These are phyloP conservation scores for Todus mexicanus DNA, from an alignment of 2,797 vertebrate species.

Conservation along the genomic window DNA sequence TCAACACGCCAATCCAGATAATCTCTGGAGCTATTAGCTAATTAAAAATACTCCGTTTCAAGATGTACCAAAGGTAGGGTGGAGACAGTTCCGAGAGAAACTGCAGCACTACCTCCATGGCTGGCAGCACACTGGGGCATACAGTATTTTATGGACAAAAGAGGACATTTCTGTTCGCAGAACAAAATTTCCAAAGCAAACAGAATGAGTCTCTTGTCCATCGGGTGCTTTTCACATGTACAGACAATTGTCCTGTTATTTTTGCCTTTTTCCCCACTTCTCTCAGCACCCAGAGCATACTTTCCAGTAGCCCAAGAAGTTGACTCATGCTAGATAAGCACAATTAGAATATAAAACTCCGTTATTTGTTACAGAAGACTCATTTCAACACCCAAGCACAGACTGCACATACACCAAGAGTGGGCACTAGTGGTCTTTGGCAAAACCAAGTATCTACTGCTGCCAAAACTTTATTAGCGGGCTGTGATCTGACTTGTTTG, in stretches of 20 bases:
- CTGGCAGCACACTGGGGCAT: not conserved
- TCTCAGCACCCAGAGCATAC: accelerated
- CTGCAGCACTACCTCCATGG: not conserved
- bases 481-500: not conserved
- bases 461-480: not conserved
- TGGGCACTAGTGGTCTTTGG: not conserved
- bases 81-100: not conserved
- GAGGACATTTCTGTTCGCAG: not conserved
- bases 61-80: not conserved
- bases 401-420: accelerated
- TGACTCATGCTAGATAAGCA: not conserved
- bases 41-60: not conserved
- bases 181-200: not conserved
- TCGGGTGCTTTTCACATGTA: accelerated
- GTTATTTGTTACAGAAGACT: not conserved
- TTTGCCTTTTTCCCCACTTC: not conserved
- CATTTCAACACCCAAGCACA: not conserved
- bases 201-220: not conserved
- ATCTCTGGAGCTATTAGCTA: not conserved
- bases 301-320: not conserved
- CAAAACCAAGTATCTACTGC: not conserved
- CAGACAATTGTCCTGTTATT: not conserved
- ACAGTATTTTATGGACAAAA: not conserved
- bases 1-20: not conserved
- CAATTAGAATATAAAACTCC: not conserved